phyloP scores from a whole-genome alignment of 2,888 invertebrate species.

The Drosophila cyrtoloma region DNA sequence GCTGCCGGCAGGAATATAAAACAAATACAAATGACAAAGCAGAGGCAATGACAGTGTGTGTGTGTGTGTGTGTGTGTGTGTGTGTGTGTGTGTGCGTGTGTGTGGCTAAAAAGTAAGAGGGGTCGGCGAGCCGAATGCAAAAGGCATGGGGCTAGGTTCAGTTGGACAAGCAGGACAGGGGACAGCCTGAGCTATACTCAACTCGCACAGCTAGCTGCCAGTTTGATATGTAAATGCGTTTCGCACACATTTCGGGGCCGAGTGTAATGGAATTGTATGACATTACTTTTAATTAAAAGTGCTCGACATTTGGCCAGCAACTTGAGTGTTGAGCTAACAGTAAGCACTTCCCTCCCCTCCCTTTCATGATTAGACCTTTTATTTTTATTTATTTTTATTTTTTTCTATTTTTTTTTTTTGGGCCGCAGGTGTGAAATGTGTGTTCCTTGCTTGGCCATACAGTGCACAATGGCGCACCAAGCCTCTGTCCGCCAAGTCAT shows the following conservation, averaged over 20 bases:
- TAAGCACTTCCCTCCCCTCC: constrained; percentile 3
- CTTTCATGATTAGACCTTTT: neutral
- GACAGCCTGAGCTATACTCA: constrained; percentile 34
- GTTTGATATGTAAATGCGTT: constrained; percentile 80
- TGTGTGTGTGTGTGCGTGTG: no score
- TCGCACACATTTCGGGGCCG: constrained; percentile 78
- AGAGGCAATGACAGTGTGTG: constrained; percentile 40
- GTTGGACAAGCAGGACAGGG: constrained; percentile 32
- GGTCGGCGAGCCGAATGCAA: neutral
- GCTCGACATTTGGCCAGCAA: constrained; percentile 81
- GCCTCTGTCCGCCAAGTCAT: constrained; percentile 41
- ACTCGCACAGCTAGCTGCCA: constrained; percentile 43
- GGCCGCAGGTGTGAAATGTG: constrained; percentile 60
- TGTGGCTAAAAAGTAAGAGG: neutral
- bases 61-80: constrained; percentile 4
- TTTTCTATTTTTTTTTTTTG: constrained; percentile 26
- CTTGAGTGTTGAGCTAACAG: constrained; percentile 58
- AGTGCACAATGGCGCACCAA: constrained; percentile 34
- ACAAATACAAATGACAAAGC: constrained; percentile 81
- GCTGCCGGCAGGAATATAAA: constrained; percentile 76
- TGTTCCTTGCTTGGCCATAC: constrained; percentile 28
- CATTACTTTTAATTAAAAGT: constrained; percentile 84
- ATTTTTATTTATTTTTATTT: constrained; percentile 6
- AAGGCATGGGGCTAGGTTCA: neutral
- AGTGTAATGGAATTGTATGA: constrained; percentile 81